Evolutionary conservation across 2,888 invertebrate genomes (phyloP).

Genomic region (Drosophila putrida): DNA sequence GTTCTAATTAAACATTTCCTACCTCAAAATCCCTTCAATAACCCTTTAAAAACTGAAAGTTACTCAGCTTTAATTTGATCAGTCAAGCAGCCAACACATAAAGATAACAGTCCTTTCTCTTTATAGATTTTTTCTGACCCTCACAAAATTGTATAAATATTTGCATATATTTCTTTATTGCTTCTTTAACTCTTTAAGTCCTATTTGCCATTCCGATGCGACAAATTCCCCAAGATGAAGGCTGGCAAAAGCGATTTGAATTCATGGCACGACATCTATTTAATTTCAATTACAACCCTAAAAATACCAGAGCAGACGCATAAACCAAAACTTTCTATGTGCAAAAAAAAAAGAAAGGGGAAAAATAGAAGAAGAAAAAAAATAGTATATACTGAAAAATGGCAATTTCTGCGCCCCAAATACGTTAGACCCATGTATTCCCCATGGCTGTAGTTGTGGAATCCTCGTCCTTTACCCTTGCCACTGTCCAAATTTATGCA

Average conservation of each 20-base stretch:
- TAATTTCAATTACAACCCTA: slow-evolving; percentile 79
- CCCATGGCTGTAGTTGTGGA: not conserved
- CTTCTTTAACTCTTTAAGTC: slow-evolving; percentile 62
- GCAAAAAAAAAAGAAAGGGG: slow-evolving; percentile 19
- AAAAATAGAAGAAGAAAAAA: slow-evolving; percentile 18
- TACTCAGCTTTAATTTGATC: not conserved
- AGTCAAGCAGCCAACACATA: not conserved
- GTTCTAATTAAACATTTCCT: too few species aligned
- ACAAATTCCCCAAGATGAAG: slow-evolving; percentile 37
- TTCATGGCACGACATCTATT: slow-evolving; percentile 81
- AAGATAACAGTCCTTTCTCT: not conserved
- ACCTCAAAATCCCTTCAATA: too few species aligned
- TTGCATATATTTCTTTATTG: slow-evolving; percentile 12
- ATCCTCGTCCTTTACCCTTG: slow-evolving; percentile 8
- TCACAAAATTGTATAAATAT: not conserved
- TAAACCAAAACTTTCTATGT: slow-evolving; percentile 70
- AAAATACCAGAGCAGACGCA: slow-evolving; percentile 79
- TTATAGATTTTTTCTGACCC: slow-evolving; percentile 6
- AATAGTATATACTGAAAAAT: slow-evolving; percentile 40
- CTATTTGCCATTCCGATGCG: slow-evolving; percentile 25
- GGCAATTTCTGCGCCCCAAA: slow-evolving; percentile 69
- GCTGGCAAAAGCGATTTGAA: slow-evolving; percentile 61
- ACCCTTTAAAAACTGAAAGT: not conserved
- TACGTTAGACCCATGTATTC: slow-evolving; percentile 44
- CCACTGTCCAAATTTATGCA: slow-evolving; percentile 73